Evolutionary conservation across 2,888 invertebrate species (phyloP).

Genomic region (Luperina nickerlii): DNA sequence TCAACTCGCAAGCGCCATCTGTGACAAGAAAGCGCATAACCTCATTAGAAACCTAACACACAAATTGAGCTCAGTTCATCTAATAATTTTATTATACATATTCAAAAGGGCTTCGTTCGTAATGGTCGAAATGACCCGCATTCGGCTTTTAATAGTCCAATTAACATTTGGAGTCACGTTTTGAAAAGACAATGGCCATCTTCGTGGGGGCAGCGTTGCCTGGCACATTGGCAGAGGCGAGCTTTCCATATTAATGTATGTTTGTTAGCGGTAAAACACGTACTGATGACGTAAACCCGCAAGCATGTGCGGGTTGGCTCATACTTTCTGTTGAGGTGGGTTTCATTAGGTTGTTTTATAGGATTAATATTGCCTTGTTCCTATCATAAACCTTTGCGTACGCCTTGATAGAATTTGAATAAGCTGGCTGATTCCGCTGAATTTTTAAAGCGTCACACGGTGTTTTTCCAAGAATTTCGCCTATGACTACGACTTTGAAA

Average conservation of each 20-base stretch:
- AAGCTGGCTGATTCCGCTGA: constrained; percentile 38
- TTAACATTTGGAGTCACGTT: constrained; percentile 90
- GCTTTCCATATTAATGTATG: constrained; percentile 90
- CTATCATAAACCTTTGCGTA: constrained; percentile 52
- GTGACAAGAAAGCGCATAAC: constrained; percentile 90
- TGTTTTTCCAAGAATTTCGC: constrained; percentile 49
- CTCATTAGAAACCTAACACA: constrained; percentile 89
- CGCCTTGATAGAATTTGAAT: constrained; percentile 59
- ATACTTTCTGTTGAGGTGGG: constrained; percentile 76
- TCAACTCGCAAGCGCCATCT: constrained; percentile 85
- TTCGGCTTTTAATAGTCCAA: constrained; percentile 90
- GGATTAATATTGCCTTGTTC: constrained; percentile 57
- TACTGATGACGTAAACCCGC: constrained; percentile 85
- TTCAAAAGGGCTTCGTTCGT: constrained; percentile 88
- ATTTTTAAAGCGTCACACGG: constrained; percentile 33
- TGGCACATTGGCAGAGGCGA: constrained; percentile 88
- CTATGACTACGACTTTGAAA: constrained; percentile 43
- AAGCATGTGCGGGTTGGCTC: constrained; percentile 82
- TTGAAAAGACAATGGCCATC: constrained; percentile 89
- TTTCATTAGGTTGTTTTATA: constrained; percentile 69
- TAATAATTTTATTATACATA: constrained; percentile 90
- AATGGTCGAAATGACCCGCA: constrained; percentile 90
- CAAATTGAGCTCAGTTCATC: constrained; percentile 88
- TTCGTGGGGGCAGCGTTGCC: constrained; percentile 89
- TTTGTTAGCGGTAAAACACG: constrained; percentile 90